Base-by-base conservation (phyloP, 2,113 vertebrate species). In the Hoplias malabaricus region DNA sequence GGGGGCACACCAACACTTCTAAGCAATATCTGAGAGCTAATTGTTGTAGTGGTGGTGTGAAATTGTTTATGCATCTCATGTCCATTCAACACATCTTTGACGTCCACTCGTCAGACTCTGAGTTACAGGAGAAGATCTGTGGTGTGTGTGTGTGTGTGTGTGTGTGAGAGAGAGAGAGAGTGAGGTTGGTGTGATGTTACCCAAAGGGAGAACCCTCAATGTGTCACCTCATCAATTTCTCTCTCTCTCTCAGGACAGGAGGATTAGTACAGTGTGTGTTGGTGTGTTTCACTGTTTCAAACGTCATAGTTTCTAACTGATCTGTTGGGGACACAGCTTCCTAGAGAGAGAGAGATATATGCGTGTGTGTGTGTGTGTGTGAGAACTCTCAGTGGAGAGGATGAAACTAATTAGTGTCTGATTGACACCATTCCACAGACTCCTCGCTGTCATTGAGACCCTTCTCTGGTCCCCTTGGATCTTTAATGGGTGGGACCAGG, bases 341-440 rank as follows among this genome's bases (percentile, higher is more conserved):
- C 36, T 34, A 31, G n/a, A 63, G 19, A n/a, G n/a, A n/a, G n/a
- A n/a, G n/a, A n/a, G n/a, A n/a, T n/a, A n/a, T n/a, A n/a, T n/a
- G n/a, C 11, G 33, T 36, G 31, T 63, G 29, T 10, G 29, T 62
- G 14, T 62, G 14, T 36, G 31, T 21, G 59, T 29, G 12, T 27
- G 16, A 59, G 1, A 29, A 59, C 13, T 29, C 56, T 14, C 56
- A 62, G 29, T n/a, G n/a, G n/a, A n/a, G 59, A 62, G 29, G 59
- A 62, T n/a, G 9, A 19, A 63, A 33, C 59, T 33, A 63, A 63
- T 63, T 63, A 63, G 59, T 63, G 59, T 63, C 31, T 63, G 59
- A 63, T 10, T 63, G 59, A 63, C 59, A 34, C 19, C 59, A 21
- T 63, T 19, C 23, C 0, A 63, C 59, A 10, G 14, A 19, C 57